These are phyloP conservation scores for Parnassius mnemosyne DNA, from an alignment of 2,888 invertebrate genomes.

Conservation along the genomic window DNA sequence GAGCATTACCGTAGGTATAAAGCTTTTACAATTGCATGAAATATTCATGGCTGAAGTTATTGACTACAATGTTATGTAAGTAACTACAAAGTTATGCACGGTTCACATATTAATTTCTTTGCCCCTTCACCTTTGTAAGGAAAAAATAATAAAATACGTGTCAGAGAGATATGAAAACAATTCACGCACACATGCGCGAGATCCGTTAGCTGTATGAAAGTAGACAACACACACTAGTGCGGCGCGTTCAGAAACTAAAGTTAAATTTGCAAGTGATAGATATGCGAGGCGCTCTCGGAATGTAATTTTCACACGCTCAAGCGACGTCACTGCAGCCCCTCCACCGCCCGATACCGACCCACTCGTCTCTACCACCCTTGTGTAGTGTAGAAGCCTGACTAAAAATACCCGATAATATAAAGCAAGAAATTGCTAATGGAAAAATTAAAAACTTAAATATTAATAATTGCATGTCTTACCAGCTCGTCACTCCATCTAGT, in stretches of 20 bases:
- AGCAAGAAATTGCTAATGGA: too few relatives aligned
- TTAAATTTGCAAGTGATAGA: constrained; percentile 81
- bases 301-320: constrained; percentile 79
- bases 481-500: too few relatives aligned
- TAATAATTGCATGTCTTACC: too few relatives aligned
- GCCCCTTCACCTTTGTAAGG: constrained; percentile 10
- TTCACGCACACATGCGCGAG: constrained; percentile 5
- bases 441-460: too few relatives aligned
- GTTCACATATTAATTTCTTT: constrained; percentile 5
- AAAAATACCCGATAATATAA: neutral
- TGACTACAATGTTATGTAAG: neutral
- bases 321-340: constrained; percentile 64
- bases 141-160: constrained; percentile 23
- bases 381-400: constrained; percentile 37
- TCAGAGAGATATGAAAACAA: constrained; percentile 22
- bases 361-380: constrained; percentile 32
- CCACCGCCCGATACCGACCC: constrained; percentile 37
- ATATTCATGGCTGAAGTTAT: neutral
- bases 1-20: too few relatives aligned
- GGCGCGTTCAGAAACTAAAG: constrained; percentile 66
- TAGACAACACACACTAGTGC: constrained; percentile 28
- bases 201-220: neutral
- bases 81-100: constrained; percentile 1
- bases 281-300: constrained; percentile 78
- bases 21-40: neutral